Evolutionary conservation across 2,888 invertebrate species (phyloP), one percentile per base, ranked within the genome.

Genomic region (Rhamphomyia laevipes): DNA sequence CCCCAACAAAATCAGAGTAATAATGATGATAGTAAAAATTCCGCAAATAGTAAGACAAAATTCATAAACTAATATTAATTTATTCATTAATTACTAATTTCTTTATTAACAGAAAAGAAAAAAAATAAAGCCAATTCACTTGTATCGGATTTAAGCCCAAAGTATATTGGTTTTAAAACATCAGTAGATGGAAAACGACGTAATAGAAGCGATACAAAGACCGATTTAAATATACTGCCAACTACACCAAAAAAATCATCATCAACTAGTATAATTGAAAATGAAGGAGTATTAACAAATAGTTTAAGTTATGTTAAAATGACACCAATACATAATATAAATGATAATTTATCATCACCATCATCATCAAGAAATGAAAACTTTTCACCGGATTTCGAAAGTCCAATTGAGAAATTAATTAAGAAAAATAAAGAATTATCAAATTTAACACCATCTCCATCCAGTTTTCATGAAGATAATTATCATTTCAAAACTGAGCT

Each of bases 381-480:
- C 41, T 18, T 40, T n/a, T 42, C 31, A 16, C 41, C 48, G 3
- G 45, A 31, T n/a, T 63, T 59, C 52, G 58, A 64, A 40, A 68
- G 67, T 54, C 67, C 69, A 3, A 67, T 69, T 30, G 67, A 67
- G 43, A 68, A 66, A 35, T 51, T 68, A 31, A 54, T 68, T 2
- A 58, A 61, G 1, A 67, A 65, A 43, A 68, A 67, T 52, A 64
- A 65, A 10, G 59, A 45, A 46, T 52, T 27, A 27, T 27, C 23
- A 27, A 27, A 27, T 27, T 27, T 27, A 7, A 7, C 23, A 27
- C 9, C 23, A 27, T 27, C 21, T 21, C 21, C 21, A 7, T 27
- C 23, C 4, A 27, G n/a, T n/a, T 27, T 27, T 7, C 23, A 6
- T 4, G 23, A 27, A 27, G 23, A 6, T 27, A 9, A 27, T 27